phyloP scores from a whole-genome alignment of 2,888 invertebrate genomes.

The Neoascia interrupta region DNA sequence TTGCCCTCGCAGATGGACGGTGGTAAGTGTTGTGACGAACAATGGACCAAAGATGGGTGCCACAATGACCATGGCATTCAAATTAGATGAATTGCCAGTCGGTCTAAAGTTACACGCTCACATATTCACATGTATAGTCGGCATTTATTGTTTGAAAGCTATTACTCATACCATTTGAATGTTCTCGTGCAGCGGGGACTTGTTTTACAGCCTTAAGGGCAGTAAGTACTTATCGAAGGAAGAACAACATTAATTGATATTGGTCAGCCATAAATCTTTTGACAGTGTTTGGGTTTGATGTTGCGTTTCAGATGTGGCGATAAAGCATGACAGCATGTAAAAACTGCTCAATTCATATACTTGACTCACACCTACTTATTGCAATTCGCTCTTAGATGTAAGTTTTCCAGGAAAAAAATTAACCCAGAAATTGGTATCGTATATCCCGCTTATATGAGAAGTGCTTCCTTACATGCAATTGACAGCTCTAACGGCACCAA shows the following conservation, averaged over 20 bases:
- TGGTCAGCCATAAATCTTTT: slow-evolving; percentile 26
- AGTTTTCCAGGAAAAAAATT: too few relatives aligned
- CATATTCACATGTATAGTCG: slow-evolving; percentile 4
- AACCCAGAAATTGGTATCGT: too few relatives aligned
- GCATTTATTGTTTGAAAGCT: slow-evolving; percentile 69
- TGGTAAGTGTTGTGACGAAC: slow-evolving; percentile 35
- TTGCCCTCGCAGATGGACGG: slow-evolving; percentile 70
- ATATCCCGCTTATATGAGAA: too few relatives aligned
- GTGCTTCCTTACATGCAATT: too few relatives aligned
- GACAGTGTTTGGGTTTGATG: too few relatives aligned
- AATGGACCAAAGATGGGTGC: slow-evolving; percentile 47
- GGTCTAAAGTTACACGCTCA: background rate
- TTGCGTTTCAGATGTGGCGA: too few relatives aligned
- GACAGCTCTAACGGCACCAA: too few relatives aligned
- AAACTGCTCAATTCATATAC: too few relatives aligned
- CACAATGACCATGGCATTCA: slow-evolving; percentile 68
- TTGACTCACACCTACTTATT: too few relatives aligned
- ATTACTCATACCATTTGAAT: slow-evolving; percentile 60
- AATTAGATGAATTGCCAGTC: slow-evolving; percentile 67
- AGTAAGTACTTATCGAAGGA: slow-evolving; percentile 51
- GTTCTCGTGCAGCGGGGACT: slow-evolving; percentile 25
- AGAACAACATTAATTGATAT: slow-evolving; percentile 65
- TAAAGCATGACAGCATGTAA: too few relatives aligned
- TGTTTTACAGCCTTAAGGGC: background rate
- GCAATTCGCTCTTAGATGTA: too few relatives aligned